Evolutionary conservation across 2,113 vertebrate species (phyloP), one percentile per base, ranked within the genome.

Genomic region (Lophotis ruficrista): DNA sequence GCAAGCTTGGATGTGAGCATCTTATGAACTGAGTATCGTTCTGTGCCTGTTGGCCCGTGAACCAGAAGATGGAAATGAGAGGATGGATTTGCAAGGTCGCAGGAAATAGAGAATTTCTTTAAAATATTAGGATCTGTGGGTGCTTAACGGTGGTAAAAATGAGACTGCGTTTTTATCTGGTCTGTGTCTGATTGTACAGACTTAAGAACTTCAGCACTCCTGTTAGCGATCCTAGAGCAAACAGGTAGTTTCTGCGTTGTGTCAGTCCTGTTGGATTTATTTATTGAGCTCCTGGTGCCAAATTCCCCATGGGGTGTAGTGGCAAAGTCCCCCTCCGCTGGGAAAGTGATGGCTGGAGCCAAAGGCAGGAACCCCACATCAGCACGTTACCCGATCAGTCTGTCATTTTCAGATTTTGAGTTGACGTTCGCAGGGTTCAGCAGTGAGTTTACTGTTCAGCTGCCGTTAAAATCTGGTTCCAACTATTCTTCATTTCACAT

Each of bases 311-410:
- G 47, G 21, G 25, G 28, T 61, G 22, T 9, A 30, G 51, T 2
- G 68, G 60, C 62, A 61, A 64, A 47, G 54, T 43, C 51, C 61
- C 56, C 51, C 33, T 76, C 3, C 1, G 65, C 77, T 61, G 22
- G 87, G 41, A 43, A 58, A 0, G 45, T 0, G 0, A 10, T 37
- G n/a, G 18, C 68, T 70, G 69, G 68, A 83, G 43, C 61, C 50
- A 12, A 51, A 37, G 62, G 30, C 62, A 65, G 28, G 71, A 48
- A 7, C 10, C 66, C 80, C 21, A 12, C 16, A 9, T 5, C 3
- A 1, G 5, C 7, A 1, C 14, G 1, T 82, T 22, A 25, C 25
- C 41, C 6, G 0, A n/a, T 47, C n/a, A 47, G 31, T 10, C 16
- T 19, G 6, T 30, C 17, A 66, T 77, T 41, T 56, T 28, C 60